Percentiles rank a stretch among this genome's conserved stretches.
These are phyloP conservation scores for Cheilosia variabilis DNA, from an alignment of 2,888 invertebrate genomes.

Conservation along the genomic window DNA sequence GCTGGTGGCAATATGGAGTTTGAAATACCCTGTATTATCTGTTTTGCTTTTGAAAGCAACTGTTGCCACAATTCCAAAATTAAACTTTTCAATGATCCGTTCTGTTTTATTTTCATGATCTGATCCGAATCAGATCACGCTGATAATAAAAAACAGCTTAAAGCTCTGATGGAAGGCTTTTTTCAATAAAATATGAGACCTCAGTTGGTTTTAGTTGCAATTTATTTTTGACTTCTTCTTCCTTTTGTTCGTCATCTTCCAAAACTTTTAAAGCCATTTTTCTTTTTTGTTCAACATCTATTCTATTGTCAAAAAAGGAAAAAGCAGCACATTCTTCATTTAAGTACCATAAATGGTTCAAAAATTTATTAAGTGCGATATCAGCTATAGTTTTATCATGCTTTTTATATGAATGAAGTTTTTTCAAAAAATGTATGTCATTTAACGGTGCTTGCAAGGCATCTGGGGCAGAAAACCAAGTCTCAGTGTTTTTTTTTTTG, in stretches of 20 bases:
- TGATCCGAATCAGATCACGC: too few species aligned
- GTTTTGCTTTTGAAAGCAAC: too few species aligned
- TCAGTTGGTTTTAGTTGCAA: slow-evolving; percentile 25
- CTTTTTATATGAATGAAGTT: slow-evolving; percentile 14
- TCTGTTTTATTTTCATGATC: too few species aligned
- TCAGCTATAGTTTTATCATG: slow-evolving; percentile 21
- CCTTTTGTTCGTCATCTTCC: neutral
- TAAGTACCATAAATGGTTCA: slow-evolving; percentile 10
- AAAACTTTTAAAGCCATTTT: slow-evolving; percentile 11
- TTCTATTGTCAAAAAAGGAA: neutral
- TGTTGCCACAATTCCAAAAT: too few species aligned
- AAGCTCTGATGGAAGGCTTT: neutral
- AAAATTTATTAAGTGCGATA: neutral
- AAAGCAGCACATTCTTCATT: neutral
- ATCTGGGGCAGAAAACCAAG: slow-evolving; percentile 49
- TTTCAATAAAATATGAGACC: neutral
- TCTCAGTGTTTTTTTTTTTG: too few species aligned
- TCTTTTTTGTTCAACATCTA: neutral
- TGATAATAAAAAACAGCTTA: too few species aligned
- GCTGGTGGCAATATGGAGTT: too few species aligned
- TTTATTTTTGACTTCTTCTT: slow-evolving; percentile 32
- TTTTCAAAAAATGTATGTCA: slow-evolving; percentile 9
- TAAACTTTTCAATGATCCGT: too few species aligned
- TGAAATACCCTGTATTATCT: too few species aligned
- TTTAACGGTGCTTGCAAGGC: too few species aligned